Evolutionary conservation across 2,888 invertebrate species (phyloP), one percentile per base, ranked within the genome.

Genomic region (Odontomyia ornata): DNA sequence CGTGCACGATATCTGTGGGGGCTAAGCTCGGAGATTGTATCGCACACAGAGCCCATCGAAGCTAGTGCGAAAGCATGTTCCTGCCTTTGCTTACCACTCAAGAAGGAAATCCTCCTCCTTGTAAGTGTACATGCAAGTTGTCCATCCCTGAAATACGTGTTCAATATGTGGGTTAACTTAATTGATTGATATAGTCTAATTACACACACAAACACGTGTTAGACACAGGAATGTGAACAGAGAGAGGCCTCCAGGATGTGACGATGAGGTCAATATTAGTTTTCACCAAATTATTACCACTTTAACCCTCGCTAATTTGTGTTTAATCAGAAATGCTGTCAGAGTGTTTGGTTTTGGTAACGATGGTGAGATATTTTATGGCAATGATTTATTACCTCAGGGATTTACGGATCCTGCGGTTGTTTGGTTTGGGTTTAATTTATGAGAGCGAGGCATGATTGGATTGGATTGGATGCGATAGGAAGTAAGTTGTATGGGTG

Each of bases 111-210:
- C 64, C 30, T 2, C 43, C n/a, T n/a, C 7, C 67, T 36, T n/a
- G 11, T 36, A 67, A 36, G 11, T 11, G 1, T 21, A 21, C 7
- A 67, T 25, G 7, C n/a, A n/a, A 18, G 64, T n/a, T 15, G 36
- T 30, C 64, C 30, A n/a, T n/a, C n/a, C 30, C 13, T 11, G 1
- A 64, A 25, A 46, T 43, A 23, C n/a, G 11, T 67, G 46, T 43
- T 43, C 43, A 11, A 67, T 67, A 46, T 67, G 46, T 67, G 46
- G 25, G 43, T 46, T 52, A 71, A 47, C 47, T 52, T 47, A 71
- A 71, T 71, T 71, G 71, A 71, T 71, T 47, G 71, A 71, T 71
- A 52, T 52, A 47, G 71, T 71, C 21, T 52, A 71, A 71, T 71
- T 71, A 71, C 71, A 52, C 46, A 52, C 27, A 7, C n/a, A 71